Conservation (phyloP, 2,113 vertebrate genomes). For the Melanotaenia duboulayi region DNA sequence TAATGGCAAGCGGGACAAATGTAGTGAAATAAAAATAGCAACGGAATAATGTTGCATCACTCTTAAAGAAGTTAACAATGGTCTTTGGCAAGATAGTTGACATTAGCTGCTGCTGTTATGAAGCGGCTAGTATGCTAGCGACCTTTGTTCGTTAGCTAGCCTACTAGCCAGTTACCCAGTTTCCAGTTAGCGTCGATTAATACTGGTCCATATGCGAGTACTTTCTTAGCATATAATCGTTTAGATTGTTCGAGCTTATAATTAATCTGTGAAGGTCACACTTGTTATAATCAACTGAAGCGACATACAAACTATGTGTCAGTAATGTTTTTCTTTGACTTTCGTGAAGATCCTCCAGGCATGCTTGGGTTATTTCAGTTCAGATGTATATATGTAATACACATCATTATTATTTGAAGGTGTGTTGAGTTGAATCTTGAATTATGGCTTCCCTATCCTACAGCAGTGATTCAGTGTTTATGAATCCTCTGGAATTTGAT, state of each 20-base stretch:
- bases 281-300: not conserved
- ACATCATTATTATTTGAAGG: too few species aligned
- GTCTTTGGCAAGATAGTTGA: conserved; percentile 17
- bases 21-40: not conserved
- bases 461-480: too few species aligned
- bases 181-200: not conserved
- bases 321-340: not conserved
- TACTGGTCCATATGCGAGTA: not conserved
- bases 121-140: conserved; percentile 65
- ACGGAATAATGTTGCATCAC: not conserved
- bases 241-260: not conserved
- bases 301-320: not conserved
- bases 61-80: conserved; percentile 14
- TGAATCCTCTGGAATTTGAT: too few species aligned
- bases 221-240: not conserved
- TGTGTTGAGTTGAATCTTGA: too few species aligned
- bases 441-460: too few species aligned
- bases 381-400: too few species aligned
- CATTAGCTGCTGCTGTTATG: conserved; percentile 40
- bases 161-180: conserved; percentile 32
- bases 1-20: too few species aligned
- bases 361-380: too few species aligned
- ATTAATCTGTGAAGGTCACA: not conserved
- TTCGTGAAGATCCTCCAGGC: not conserved
- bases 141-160: conserved; percentile 80